phyloP scores from a whole-genome alignment of 2,113 vertebrate genomes.

The Chamaetylas fuelleborni region DNA sequence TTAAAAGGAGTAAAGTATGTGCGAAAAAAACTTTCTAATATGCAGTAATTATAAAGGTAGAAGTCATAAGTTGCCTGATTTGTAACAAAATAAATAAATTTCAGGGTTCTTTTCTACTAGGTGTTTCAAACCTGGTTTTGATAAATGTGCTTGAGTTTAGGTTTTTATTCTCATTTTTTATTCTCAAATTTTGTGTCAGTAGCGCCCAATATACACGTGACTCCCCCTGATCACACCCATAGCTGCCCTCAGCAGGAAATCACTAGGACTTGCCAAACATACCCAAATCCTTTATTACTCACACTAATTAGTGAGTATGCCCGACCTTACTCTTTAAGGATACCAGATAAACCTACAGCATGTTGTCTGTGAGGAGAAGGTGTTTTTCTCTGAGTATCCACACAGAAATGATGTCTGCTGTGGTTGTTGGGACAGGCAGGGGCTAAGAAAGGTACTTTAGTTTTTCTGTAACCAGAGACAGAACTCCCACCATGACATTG shows the following conservation, averaged over 20 bases:
- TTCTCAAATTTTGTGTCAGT: neutral
- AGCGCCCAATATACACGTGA: fast-evolving
- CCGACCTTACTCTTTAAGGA: neutral
- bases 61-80: neutral
- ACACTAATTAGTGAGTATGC: too few species aligned
- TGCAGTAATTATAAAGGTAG: neutral
- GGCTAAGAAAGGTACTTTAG: neutral
- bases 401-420: neutral
- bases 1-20: neutral
- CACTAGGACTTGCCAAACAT: neutral
- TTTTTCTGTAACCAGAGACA: neutral
- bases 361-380: neutral
- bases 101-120: neutral
- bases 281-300: neutral
- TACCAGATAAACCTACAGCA: neutral
- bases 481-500: neutral
- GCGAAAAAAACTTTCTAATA: neutral
- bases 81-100: neutral
- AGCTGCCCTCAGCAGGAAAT: neutral
- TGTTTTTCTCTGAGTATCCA: neutral
- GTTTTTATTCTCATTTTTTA: neutral
- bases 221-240: neutral
- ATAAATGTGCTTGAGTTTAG: neutral
- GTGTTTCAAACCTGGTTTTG: neutral
- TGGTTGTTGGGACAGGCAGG: neutral